phyloP scores from a whole-genome alignment of 1,140 invertebrate genomes.

The Aradophagus sp. region DNA sequence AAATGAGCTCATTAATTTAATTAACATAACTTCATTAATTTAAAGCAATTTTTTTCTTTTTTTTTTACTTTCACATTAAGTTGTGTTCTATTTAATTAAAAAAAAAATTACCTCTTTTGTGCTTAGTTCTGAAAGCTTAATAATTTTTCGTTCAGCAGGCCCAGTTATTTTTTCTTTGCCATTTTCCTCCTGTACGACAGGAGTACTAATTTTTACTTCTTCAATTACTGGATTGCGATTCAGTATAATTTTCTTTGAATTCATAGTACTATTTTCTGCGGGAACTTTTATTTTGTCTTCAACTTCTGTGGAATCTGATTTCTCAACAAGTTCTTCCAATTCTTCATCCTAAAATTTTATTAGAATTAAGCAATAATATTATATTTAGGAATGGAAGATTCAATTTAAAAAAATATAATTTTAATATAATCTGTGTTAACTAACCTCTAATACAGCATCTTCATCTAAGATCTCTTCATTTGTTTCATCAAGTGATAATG shows the following conservation, averaged over 20 bases:
- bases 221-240: conserved; percentile 79
- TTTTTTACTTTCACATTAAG: too few relatives aligned
- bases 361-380: conserved; percentile 1
- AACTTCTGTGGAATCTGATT: conserved; percentile 65
- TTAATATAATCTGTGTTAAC: conserved; percentile 18
- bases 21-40: too few relatives aligned
- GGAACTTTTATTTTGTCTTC: conserved; percentile 66
- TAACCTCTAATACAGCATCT: conserved; percentile 74
- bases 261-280: conserved; percentile 59
- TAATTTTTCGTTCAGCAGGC: conserved; percentile 74
- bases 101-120: conserved; percentile 77
- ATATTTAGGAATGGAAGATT: not conserved
- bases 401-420: too few relatives aligned
- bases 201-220: conserved; percentile 64
- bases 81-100: too few relatives aligned
- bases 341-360: conserved; percentile 68
- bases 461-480: conserved; percentile 75
- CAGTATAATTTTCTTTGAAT: conserved; percentile 79
- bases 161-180: conserved; percentile 35
- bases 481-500: conserved; percentile 71
- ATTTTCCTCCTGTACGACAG: conserved; percentile 56
- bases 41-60: too few relatives aligned
- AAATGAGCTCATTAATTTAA: too few relatives aligned
- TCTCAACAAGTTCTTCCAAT: conserved; percentile 68
- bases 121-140: conserved; percentile 79